A percentile compares a stretch with the other conserved stretches of the same genome.
Conservation (phyloP, 1,140 invertebrate genomes). For the Plodia interpunctella region DNA sequence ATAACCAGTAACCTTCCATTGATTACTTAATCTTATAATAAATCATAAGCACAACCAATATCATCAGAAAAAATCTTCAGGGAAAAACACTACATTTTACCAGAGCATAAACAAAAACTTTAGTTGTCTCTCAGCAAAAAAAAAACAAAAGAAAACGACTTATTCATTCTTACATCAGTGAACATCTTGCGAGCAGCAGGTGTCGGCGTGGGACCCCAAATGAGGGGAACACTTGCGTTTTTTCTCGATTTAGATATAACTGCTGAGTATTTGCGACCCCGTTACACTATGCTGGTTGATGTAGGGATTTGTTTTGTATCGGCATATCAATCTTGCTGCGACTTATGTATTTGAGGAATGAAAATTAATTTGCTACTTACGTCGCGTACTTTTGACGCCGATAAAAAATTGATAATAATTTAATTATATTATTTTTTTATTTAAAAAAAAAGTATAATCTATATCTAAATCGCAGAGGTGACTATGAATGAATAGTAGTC, state of each 20-base stretch:
- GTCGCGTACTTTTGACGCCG: too few species aligned
- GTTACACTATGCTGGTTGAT: not conserved
- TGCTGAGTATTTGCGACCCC: constrained; percentile 22
- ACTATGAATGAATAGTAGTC: too few species aligned
- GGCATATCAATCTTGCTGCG: not conserved
- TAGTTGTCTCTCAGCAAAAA: not conserved
- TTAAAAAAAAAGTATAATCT: too few species aligned
- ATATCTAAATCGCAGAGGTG: not conserved
- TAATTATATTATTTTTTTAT: too few species aligned
- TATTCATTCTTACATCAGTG: constrained; percentile 30
- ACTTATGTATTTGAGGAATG: too few species aligned
- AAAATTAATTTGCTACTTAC: too few species aligned
- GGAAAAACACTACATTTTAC: too few species aligned
- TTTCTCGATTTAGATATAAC: constrained; percentile 48
- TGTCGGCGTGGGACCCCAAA: constrained; percentile 25
- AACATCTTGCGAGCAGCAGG: constrained; percentile 34
- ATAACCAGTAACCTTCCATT: too few species aligned
- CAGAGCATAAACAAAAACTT: not conserved
- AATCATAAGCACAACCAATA: too few species aligned
- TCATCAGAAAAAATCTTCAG: too few species aligned
- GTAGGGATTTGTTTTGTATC: constrained; percentile 4
- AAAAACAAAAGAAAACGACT: constrained; percentile 22
- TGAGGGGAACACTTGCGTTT: constrained; percentile 29
- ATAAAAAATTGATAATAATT: too few species aligned
- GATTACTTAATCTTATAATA: too few species aligned